A percentile compares a stretch with the other conserved stretches of the same genome.
Conservation (phyloP, 2,888 invertebrate genomes). For the Exocentrus adspersus region DNA sequence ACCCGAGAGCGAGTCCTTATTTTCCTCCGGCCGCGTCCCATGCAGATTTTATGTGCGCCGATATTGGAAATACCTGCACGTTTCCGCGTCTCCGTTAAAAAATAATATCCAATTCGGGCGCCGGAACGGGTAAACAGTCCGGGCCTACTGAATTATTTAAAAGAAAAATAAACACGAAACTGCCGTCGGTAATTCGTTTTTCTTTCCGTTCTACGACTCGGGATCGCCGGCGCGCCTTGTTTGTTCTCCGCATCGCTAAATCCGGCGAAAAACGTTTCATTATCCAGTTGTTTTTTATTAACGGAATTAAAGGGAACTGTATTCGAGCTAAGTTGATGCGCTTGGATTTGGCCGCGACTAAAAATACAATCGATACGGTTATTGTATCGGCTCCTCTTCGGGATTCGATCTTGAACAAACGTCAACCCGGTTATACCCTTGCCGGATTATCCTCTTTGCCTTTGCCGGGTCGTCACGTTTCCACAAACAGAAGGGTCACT, state of each 20-base stretch:
- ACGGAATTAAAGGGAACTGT: too few relatives aligned
- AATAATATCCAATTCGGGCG: not conserved
- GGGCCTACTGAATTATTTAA: not conserved
- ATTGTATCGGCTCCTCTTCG: too few relatives aligned
- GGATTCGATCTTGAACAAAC: conserved; percentile 45
- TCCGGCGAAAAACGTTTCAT: too few relatives aligned
- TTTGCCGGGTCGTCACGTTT: conserved; percentile 42
- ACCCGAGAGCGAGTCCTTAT: not conserved
- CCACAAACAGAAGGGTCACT: conserved; percentile 40
- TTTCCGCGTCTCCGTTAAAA: not conserved
- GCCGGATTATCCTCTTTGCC: conserved; percentile 43
- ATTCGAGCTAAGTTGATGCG: too few relatives aligned
- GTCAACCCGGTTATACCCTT: too few relatives aligned
- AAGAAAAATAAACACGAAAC: not conserved
- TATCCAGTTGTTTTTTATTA: too few relatives aligned
- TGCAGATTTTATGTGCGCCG: not conserved
- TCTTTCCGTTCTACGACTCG: too few relatives aligned
- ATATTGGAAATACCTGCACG: not conserved
- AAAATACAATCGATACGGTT: too few relatives aligned
- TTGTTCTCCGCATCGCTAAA: too few relatives aligned
- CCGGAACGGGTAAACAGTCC: not conserved
- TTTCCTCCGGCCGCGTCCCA: not conserved
- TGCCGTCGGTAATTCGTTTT: not conserved
- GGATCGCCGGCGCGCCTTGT: too few relatives aligned
- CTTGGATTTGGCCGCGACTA: too few relatives aligned